Conservation (phyloP, 2,888 invertebrate species). For the Elmis aenea region DNA sequence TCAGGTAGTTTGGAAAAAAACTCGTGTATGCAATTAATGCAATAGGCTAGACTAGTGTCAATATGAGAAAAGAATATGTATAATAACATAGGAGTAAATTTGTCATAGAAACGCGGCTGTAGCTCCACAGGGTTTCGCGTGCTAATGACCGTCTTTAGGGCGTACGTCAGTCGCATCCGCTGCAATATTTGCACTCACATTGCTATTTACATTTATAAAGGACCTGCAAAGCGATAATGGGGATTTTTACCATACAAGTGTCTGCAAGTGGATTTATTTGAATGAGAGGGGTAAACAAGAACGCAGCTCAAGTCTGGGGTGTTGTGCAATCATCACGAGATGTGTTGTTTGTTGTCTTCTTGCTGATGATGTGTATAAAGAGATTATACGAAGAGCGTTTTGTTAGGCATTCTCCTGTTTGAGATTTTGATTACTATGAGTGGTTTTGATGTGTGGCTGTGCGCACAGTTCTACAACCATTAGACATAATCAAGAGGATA, state of each 20-base stretch:
- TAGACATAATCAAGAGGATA: neutral
- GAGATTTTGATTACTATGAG: slow-evolving; percentile 31
- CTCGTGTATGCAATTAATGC: no score
- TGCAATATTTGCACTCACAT: slow-evolving; percentile 33
- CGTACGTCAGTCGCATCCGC: slow-evolving; percentile 30
- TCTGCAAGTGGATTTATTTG: slow-evolving; percentile 41
- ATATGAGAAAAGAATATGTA: no score
- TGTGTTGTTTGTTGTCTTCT: slow-evolving; percentile 40
- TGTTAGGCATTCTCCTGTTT: slow-evolving; percentile 24
- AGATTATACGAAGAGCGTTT: slow-evolving; percentile 29
- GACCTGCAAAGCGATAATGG: slow-evolving; percentile 37
- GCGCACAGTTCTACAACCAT: neutral
- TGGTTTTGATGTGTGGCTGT: slow-evolving; percentile 25
- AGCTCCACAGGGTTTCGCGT: slow-evolving; percentile 26
- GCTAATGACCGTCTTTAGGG: slow-evolving; percentile 30
- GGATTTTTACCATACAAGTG: slow-evolving; percentile 41
- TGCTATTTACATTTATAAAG: slow-evolving; percentile 39
- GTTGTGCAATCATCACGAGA: slow-evolving; percentile 36
- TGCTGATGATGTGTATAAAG: slow-evolving; percentile 38
- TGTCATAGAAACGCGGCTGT: no score
- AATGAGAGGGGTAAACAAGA: slow-evolving; percentile 34
- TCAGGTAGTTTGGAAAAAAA: no score
- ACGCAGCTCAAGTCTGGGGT: slow-evolving; percentile 27
- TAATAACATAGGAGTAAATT: no score
- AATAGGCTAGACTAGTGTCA: no score